phyloP scores from a whole-genome alignment of 2,797 vertebrate genomes.

The Melanotaenia trifasciata region DNA sequence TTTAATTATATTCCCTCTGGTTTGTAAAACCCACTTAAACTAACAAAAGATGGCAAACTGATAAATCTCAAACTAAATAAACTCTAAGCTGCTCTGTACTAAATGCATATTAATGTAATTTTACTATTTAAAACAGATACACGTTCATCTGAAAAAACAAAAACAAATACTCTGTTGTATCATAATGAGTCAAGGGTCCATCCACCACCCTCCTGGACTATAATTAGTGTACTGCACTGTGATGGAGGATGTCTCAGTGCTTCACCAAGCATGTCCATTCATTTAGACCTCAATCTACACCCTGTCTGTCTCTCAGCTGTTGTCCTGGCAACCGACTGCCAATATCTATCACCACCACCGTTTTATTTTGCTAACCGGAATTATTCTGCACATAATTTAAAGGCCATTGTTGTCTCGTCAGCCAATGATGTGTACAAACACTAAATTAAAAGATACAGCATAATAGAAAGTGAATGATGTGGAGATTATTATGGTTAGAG shows the following conservation, averaged over 20 bases:
- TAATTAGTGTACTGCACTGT: constrained; percentile 31
- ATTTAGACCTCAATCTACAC: constrained; percentile 65
- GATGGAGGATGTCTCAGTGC: constrained; percentile 34
- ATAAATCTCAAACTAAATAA: not conserved
- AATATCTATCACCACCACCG: constrained; percentile 37
- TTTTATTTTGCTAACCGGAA: constrained; percentile 49
- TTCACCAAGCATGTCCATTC: constrained; percentile 60
- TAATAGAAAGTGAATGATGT: constrained; percentile 26
- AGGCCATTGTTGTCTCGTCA: constrained; percentile 48
- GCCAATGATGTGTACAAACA: constrained; percentile 40
- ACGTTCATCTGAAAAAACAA: not conserved
- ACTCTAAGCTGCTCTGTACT: constrained; percentile 9
- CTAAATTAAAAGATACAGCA: constrained; percentile 40
- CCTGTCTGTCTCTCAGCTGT: constrained; percentile 61
- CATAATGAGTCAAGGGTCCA: constrained; percentile 17
- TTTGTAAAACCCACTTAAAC: constrained; percentile 4
- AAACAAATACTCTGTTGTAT: not conserved
- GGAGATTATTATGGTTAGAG: constrained; percentile 11
- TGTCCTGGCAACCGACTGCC: constrained; percentile 69
- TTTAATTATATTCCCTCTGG: not conserved
- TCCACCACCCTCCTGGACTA: constrained; percentile 19
- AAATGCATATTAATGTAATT: constrained; percentile 9
- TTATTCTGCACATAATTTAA: constrained; percentile 42
- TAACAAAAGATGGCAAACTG: not conserved
- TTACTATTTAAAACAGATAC: not conserved